Conservation (phyloP, 2,797 vertebrate genomes). For the Halcyon badia region DNA sequence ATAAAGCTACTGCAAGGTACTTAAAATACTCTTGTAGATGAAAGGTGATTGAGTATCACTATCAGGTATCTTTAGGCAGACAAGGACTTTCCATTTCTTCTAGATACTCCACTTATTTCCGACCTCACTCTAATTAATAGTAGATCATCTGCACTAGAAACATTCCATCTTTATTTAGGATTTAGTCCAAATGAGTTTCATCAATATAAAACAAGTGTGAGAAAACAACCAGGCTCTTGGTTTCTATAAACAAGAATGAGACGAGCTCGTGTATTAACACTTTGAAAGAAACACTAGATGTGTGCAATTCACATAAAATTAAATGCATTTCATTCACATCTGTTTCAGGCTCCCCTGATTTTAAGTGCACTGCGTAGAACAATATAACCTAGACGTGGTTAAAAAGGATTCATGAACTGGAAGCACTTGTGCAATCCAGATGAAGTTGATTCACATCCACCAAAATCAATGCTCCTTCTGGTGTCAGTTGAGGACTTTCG, state of each 20-base stretch:
- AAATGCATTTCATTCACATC: neutral
- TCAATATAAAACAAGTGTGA: neutral
- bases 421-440: neutral
- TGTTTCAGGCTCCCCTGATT: neutral
- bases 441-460: neutral
- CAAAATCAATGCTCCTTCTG: neutral
- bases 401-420: neutral
- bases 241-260: neutral
- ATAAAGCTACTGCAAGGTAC: neutral
- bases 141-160: neutral
- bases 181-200: neutral
- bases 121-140: neutral
- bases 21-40: neutral
- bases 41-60: neutral
- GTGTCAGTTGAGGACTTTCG: neutral
- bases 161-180: neutral
- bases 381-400: accelerated
- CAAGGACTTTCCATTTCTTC: neutral
- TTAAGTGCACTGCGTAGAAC: neutral
- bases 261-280: accelerated
- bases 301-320: too few species aligned
- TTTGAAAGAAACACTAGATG: neutral
- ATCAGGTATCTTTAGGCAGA: neutral
- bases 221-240: neutral
- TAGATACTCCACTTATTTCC: neutral